Percentiles rank a stretch among this genome's conserved stretches.
phyloP scores from a whole-genome alignment of 2,888 invertebrate genomes.

The Nasonia oneida region DNA sequence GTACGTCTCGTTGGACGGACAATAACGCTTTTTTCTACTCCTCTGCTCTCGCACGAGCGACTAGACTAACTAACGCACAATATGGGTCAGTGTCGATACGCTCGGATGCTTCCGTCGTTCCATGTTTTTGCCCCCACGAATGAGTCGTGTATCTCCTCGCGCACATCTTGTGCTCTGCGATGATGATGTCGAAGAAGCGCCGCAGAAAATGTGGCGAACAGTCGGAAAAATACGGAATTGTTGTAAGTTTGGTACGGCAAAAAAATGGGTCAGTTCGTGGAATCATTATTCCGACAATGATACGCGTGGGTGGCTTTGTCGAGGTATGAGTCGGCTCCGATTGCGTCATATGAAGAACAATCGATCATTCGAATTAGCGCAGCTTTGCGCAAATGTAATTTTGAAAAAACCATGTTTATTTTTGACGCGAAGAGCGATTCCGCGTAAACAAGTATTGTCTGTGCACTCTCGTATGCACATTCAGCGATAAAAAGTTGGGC shows the following conservation, averaged over 20 bases:
- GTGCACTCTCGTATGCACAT: background rate
- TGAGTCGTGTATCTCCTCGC: conserved; percentile 18
- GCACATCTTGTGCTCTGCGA: conserved; percentile 5
- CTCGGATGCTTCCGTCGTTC: conserved; percentile 65
- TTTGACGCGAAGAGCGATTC: background rate
- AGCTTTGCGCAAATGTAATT: background rate
- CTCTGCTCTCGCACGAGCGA: background rate
- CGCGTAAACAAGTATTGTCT: background rate
- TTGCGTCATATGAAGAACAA: background rate
- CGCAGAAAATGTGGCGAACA: background rate
- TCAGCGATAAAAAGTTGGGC: background rate
- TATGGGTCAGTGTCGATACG: conserved; percentile 72
- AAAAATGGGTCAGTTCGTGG: background rate
- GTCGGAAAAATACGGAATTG: background rate
- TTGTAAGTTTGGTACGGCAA: background rate
- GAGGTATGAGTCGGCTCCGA: background rate
- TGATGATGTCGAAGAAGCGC: background rate
- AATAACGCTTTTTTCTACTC: conserved; percentile 44
- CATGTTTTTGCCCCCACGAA: conserved; percentile 3
- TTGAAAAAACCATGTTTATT: background rate
- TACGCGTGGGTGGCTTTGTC: background rate
- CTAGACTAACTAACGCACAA: conserved; percentile 19
- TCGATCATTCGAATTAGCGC: background rate
- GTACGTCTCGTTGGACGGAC: conserved; percentile 28
- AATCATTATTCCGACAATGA: background rate